Evolutionary conservation across 1,140 invertebrate genomes (phyloP).

Genomic region (Gonioctena quinquepunctata): DNA sequence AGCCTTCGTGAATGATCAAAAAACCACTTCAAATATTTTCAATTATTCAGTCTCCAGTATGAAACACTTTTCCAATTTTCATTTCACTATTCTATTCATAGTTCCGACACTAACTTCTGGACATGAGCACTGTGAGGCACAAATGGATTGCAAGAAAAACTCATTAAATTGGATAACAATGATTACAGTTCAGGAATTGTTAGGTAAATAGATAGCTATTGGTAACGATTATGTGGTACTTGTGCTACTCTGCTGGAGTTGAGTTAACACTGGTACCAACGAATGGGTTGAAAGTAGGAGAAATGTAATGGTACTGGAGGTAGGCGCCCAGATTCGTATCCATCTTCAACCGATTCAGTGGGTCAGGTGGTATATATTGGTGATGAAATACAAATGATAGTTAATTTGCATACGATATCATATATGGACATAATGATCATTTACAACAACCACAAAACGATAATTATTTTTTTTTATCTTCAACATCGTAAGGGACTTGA

Average conservation of each 20-base stretch:
- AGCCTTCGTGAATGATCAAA: no score
- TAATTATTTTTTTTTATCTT: no score
- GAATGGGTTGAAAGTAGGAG: slow-evolving; percentile 31
- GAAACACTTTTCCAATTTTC: neutral
- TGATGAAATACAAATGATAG: no score
- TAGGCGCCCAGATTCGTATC: slow-evolving; percentile 6
- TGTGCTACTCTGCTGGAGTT: slow-evolving; percentile 2
- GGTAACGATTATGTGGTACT: neutral
- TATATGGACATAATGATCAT: no score
- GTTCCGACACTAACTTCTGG: neutral
- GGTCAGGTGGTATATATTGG: neutral
- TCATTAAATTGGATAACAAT: neutral
- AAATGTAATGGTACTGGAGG: slow-evolving; percentile 27
- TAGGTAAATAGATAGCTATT: neutral
- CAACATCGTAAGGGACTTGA: no score
- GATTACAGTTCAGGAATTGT: neutral
- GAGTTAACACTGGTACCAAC: slow-evolving; percentile 4
- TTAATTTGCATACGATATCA: no score
- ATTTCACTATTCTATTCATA: neutral
- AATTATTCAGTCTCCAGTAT: neutral
- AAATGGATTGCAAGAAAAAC: neutral
- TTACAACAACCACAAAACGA: no score
- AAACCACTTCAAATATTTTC: neutral
- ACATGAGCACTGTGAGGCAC: neutral
- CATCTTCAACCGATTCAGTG: neutral